phyloP scores from a whole-genome alignment of 2,113 vertebrate species.

The Labeo catla region DNA sequence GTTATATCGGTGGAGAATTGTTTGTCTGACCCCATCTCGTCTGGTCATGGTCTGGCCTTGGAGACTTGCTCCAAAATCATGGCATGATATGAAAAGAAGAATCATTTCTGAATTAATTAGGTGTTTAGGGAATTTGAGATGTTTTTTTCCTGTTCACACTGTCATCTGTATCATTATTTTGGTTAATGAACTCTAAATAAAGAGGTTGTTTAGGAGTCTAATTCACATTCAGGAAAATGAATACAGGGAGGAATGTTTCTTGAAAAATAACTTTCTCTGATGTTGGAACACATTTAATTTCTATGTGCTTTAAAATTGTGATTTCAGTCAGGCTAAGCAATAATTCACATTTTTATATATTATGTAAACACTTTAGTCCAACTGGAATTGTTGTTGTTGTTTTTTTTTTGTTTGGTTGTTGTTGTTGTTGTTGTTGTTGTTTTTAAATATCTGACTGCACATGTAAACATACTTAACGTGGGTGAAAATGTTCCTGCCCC shows the following conservation, averaged over 20 bases:
- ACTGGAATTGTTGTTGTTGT: not conserved
- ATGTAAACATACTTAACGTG: not conserved
- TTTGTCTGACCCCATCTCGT: not conserved
- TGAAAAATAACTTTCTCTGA: not conserved
- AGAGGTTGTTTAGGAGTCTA: not conserved
- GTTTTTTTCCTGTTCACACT: not conserved
- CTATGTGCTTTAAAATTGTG: not conserved
- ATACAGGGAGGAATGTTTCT: not conserved
- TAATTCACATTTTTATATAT: not conserved
- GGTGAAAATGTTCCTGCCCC: not conserved
- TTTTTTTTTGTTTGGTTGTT: too few species aligned
- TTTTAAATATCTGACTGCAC: too few species aligned
- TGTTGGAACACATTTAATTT: not conserved
- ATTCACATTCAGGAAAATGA: not conserved
- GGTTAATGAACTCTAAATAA: not conserved
- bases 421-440: too few species aligned
- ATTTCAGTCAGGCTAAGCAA: not conserved
- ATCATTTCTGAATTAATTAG: not conserved
- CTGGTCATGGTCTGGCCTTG: not conserved
- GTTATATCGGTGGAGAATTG: not conserved
- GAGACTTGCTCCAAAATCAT: not conserved
- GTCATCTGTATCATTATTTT: not conserved
- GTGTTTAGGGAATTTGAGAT: conserved; percentile 7
- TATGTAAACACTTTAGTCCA: not conserved
- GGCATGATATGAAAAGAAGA: not conserved